Conservation (phyloP, 2,113 vertebrate species). For the Castor canadensis region DNA sequence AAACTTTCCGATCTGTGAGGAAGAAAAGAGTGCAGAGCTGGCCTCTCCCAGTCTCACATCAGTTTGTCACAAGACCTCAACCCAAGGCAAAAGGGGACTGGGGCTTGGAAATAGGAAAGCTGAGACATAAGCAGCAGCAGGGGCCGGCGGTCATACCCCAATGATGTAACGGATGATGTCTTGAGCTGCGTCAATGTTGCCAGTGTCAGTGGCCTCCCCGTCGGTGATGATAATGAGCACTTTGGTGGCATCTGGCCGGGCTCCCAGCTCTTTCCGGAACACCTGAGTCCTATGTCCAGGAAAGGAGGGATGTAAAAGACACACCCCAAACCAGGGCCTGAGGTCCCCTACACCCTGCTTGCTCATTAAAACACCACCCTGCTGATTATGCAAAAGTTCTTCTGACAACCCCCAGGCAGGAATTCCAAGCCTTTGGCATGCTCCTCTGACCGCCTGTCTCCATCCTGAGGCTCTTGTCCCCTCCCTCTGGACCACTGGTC, state of each 20-base stretch:
- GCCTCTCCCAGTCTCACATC: neutral
- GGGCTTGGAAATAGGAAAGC: neutral
- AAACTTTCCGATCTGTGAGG: conserved; percentile 68
- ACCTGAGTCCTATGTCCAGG: conserved; percentile 68
- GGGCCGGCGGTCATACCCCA: conserved; percentile 64
- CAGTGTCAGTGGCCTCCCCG: conserved; percentile 65
- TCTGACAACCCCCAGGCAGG: neutral
- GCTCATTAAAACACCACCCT: neutral
- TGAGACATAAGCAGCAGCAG: rapidly evolving
- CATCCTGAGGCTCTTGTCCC: neutral
- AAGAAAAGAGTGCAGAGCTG: neutral
- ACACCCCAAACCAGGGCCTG: neutral
- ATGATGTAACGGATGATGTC: conserved; percentile 77
- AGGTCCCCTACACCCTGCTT: neutral
- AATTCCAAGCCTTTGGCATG: neutral
- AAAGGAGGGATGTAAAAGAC: neutral
- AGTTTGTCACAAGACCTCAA: neutral
- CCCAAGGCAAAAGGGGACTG: neutral
- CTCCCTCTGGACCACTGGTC: neutral
- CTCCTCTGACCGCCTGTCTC: neutral
- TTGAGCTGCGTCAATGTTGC: neutral
- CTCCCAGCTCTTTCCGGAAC: conserved; percentile 73
- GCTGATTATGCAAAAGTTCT: neutral
- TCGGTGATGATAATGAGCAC: conserved; percentile 91
- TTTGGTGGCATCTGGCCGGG: conserved; percentile 82